Base-by-base conservation (phyloP, 2,888 invertebrate genomes). In the Mimumesa dahlbomi region DNA sequence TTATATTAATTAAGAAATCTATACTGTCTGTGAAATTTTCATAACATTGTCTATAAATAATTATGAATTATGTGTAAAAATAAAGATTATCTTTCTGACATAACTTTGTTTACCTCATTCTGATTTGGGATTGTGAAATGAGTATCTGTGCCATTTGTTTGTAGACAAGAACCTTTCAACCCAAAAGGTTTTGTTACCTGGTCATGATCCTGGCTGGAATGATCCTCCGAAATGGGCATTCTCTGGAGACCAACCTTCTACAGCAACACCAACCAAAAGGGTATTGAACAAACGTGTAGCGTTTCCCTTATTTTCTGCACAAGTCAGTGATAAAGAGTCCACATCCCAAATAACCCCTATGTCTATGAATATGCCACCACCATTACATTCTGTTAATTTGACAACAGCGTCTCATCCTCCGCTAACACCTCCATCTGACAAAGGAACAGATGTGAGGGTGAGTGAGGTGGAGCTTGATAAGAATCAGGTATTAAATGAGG, bases 201-300 rank as follows among this genome's bases (percentile, higher is more conserved):
- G 61, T 18, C 87, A 89, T 42, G 85, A 89, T 72, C 75, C 88
- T 11, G 89, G 89, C 2, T 89, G 89, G 89, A 89, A 89, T 25
- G 89, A 89, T 77, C 89, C 89, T 7, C 89, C 89, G 19, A 85
- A 85, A 58, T 87, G 87, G 87, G 87, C 84, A 11, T 81, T 80
- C 19, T 59, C 78, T 0, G 58, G 29, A 9, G 18, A 58, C 1
- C 59, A 49, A 31, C 72, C 56, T 71, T 34, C 69, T 14, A 21
- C 72, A 19, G 29, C 61, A 0, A 72, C 57, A 5, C 79, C 87
- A n/a, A 80, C 81, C n/a, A 89, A 86, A 66, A 82, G 85, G 61
- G 29, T 85, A 11, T 70, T 88, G 19, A 89, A 88, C 59, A 89
- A 89, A 63, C 80, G 89, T 40, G 86, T 89, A 3, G 86, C 88